Conservation (phyloP, 2,797 vertebrate species). For the Tenualosa thibaudeaui region DNA sequence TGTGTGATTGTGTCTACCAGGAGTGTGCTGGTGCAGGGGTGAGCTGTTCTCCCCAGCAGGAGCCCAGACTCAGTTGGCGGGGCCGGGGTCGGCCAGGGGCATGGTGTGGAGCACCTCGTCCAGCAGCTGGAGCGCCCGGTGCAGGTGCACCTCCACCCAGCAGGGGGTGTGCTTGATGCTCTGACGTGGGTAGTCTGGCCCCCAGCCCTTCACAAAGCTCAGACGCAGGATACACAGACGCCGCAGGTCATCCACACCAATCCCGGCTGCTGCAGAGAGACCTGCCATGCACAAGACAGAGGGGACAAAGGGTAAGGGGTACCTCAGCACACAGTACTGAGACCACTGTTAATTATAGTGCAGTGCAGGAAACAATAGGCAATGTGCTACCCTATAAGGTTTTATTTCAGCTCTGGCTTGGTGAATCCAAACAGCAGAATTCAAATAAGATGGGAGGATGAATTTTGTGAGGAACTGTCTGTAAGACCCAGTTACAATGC, state of each 20-base stretch:
- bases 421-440: too few relatives aligned
- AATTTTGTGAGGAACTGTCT: too few relatives aligned
- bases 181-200: constrained; percentile 78
- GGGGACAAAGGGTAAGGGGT: neutral
- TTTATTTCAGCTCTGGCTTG: too few relatives aligned
- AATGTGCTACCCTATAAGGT: too few relatives aligned
- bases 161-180: constrained; percentile 84
- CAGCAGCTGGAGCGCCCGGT: constrained; percentile 78
- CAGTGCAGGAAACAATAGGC: too few relatives aligned
- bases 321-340: neutral
- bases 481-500: too few relatives aligned
- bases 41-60: neutral
- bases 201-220: constrained; percentile 84
- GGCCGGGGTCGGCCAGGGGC: constrained; percentile 72
- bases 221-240: constrained; percentile 78
- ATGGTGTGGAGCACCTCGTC: constrained; percentile 82
- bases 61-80: constrained; percentile 63
- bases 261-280: constrained; percentile 72
- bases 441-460: too few relatives aligned
- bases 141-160: constrained; percentile 82
- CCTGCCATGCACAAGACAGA: neutral
- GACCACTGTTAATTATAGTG: neutral
- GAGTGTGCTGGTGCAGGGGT: neutral
- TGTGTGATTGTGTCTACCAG: neutral
- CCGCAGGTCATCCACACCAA: constrained; percentile 77